Evolutionary conservation across 2,113 vertebrate genomes (phyloP).

Genomic region (Anas platyrhynchos): DNA sequence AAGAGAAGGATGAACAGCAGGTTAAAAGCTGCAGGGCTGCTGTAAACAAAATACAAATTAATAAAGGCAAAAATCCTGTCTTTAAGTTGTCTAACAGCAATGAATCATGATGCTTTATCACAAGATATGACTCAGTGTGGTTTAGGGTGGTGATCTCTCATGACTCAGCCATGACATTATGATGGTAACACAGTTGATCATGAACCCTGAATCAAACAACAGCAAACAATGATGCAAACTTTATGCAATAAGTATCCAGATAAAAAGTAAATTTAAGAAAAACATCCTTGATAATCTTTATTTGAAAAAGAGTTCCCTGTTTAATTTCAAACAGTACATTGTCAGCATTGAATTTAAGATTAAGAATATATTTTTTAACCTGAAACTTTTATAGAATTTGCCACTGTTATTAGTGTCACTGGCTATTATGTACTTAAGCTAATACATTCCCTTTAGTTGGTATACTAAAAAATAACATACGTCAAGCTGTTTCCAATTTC

Average conservation of each 20-base stretch:
- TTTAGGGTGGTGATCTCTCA: constrained; percentile 3
- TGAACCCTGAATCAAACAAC: not conserved
- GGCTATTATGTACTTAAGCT: not conserved
- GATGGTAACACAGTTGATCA: not conserved
- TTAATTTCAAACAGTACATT: not conserved
- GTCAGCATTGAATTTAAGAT: not conserved
- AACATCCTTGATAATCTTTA: not conserved
- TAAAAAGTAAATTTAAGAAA: not conserved
- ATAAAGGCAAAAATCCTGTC: not conserved
- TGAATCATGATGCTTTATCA: not conserved
- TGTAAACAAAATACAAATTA: not conserved
- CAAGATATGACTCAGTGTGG: constrained; percentile 5
- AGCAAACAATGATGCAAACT: not conserved
- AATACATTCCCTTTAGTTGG: not conserved
- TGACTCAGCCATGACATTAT: constrained; percentile 43
- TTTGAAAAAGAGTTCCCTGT: not conserved
- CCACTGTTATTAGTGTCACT: not conserved
- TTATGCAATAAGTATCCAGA: not conserved
- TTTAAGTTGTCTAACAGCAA: not conserved
- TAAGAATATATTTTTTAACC: not conserved
- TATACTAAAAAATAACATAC: not conserved
- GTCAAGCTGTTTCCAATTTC: not conserved
- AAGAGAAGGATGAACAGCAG: not conserved
- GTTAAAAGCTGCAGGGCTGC: not conserved
- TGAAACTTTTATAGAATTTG: not conserved